Base-by-base conservation (phyloP, 1,140 invertebrate genomes). In the Olivierus martensii region DNA sequence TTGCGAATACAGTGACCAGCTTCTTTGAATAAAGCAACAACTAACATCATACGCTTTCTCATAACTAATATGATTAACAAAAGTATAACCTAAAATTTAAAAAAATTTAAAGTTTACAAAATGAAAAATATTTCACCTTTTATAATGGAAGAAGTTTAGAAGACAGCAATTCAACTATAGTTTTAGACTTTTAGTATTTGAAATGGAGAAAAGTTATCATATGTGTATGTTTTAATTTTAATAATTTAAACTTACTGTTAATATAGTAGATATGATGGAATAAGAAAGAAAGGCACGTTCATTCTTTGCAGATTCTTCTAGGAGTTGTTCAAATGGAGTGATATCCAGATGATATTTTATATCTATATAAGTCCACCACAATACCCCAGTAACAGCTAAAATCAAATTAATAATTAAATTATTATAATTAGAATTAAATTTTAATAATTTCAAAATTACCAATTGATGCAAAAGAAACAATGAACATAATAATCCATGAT, bases 351-450 rank as follows among this genome's bases (percentile, higher is more conserved):
- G 78, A 53, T 72, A 72, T 59, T 79, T 81, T 15, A 91, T 77
- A 58, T 82, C 81, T 57, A 79, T 75, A 64, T 90, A 95, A 3
- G 85, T 87, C 71, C 84, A 88, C 91, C 91, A 95, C 14, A 94
- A 67, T 38, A 87, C 75, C 19, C 65, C 77, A 44, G 87, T 90
- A 14, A 84, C 81, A 57, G 69, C 79, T 28, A 28, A 4, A 79
- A 58, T 51, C 57, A 56, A 46, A 56, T 22, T 43, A 43, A 22
- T 6, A 41, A 44, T 53, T n/a, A 50, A 50, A 18, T 18, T 28
- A 18, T 35, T 39, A 3, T 9, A 53, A 28, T 3, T n/a, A 41
- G 45, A 9, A 46, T 6, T 22, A 46, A 46, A 17, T 21, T 17
- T 18, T 51, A 22, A 12, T 49, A 39, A 18, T 50, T 37, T 49